These are phyloP conservation scores for Eupithecia insigniata DNA, from an alignment of 2,888 invertebrate species.

Conservation along the genomic window DNA sequence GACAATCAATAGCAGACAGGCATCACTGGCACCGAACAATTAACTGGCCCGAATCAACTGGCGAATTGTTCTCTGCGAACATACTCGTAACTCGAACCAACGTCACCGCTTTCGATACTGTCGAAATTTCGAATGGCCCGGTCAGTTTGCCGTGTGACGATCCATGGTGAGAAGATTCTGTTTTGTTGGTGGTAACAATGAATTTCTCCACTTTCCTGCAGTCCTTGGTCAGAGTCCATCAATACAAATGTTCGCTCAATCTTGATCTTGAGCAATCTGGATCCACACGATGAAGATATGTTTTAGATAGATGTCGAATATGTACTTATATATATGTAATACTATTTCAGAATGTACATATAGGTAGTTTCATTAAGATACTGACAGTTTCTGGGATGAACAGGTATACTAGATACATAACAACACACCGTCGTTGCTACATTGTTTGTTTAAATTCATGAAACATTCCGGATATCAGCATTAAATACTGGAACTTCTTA, in stretches of 20 bases:
- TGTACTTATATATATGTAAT: too few relatives aligned
- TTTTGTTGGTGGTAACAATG: background rate
- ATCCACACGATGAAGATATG: background rate
- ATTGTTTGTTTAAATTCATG: constrained; percentile 51
- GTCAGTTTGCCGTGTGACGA: background rate
- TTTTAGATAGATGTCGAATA: background rate
- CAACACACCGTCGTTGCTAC: constrained; percentile 49
- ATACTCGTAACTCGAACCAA: constrained; percentile 44
- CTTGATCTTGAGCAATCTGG: background rate
- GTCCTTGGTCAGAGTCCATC: background rate
- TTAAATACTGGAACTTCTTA: constrained; percentile 2
- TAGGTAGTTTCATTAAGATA: background rate
- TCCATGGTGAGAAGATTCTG: background rate
- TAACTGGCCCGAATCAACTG: constrained; percentile 71
- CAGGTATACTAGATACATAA: constrained; percentile 15
- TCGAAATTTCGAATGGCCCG: constrained; percentile 1
- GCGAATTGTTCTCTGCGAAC: constrained; percentile 55
- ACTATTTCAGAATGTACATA: background rate
- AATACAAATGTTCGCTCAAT: background rate
- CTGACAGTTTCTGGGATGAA: background rate
- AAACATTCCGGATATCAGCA: constrained; percentile 50
- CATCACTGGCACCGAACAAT: constrained; percentile 69
- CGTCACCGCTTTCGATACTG: constrained; percentile 49
- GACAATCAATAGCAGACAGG: constrained; percentile 28
- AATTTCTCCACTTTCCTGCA: background rate